phyloP scores from a whole-genome alignment of 1,140 invertebrate species.

The Hyles vespertilio region DNA sequence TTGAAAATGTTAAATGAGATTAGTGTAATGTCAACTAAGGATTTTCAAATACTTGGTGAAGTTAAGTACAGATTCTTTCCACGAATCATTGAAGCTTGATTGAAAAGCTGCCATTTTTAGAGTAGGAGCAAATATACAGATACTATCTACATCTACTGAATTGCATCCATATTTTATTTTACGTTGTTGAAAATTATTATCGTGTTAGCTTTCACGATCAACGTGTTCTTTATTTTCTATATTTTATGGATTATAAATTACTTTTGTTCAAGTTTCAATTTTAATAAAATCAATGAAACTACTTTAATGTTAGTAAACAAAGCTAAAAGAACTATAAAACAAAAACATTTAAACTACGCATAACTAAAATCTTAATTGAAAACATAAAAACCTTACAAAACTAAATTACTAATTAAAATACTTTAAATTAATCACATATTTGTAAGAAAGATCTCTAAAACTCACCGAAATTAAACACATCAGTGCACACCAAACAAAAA shows the following conservation, averaged over 20 bases:
- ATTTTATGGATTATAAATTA: no score
- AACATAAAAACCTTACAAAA: conserved; percentile 27
- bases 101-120: conserved; percentile 17
- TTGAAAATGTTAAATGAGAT: background rate
- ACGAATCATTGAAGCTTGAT: background rate
- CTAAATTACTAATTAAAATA: conserved; percentile 17
- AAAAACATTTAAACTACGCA: background rate
- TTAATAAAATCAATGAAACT: no score
- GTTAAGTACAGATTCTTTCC: conserved; percentile 34
- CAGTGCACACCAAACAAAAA: no score
- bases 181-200: background rate
- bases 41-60: conserved; percentile 36
- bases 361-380: conserved; percentile 6
- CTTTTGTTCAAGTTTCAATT: no score
- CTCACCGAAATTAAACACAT: background rate
- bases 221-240: no score
- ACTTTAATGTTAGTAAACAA: background rate
- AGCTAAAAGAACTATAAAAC: background rate
- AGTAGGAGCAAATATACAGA: background rate
- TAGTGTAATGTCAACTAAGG: conserved; percentile 4
- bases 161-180: background rate
- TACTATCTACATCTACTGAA: background rate
- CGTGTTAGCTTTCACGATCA: background rate
- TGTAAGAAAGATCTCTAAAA: conserved; percentile 8
- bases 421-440: conserved; percentile 15